Base-by-base conservation (phyloP, 2,113 vertebrate species). In the Pteruthius melanotis region DNA sequence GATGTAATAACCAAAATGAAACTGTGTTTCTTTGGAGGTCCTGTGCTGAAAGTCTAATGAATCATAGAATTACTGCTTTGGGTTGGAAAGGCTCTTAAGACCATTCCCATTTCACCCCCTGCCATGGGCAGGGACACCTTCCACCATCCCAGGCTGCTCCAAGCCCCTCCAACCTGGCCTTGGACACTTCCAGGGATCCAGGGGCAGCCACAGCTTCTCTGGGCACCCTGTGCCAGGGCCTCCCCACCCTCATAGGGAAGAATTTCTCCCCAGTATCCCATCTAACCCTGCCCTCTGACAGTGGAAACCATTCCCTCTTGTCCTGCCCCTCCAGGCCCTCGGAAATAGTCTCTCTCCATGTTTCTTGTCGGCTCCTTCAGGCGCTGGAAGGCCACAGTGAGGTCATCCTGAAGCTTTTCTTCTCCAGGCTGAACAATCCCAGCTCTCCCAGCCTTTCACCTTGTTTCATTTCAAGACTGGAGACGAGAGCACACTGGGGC, bases 161-260 rank as follows among this genome's bases (percentile, higher is more conserved):
- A 42, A 80, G 8, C 17, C 24, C 26, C 0, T 56, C 31, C 50
- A 80, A 0, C 35, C 35, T 19, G 50, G 26, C 35, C 49, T 49
- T 26, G 42, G 31, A 7, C 49, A 64, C 17, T 71, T 0, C 30
- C 50, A 64, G 49, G 11, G 21, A 15, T 56, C 45, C 24, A 49
- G 49, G 24, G 2, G 9, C 40, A 71, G 35, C 35, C 49, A 27
- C 13, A 64, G 14, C 35, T 31, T 1, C 49, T 63, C 13, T 35
- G 65, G 28, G 8, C 35, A 49, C 0, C n/a, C 30, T 57, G 35
- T 54, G 7, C 30, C 40, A 63, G 13, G 40, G 35, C 16, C 12
- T 50, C 6, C 0, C 0, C 21, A 1, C 18, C 21, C 12, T 42
- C 21, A 5, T 4, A 71, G 30, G 13, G 16, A n/a, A 7, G 1